Evolutionary conservation across 1,140 invertebrate species (phyloP).

Genomic region (Drosophila neocordata): DNA sequence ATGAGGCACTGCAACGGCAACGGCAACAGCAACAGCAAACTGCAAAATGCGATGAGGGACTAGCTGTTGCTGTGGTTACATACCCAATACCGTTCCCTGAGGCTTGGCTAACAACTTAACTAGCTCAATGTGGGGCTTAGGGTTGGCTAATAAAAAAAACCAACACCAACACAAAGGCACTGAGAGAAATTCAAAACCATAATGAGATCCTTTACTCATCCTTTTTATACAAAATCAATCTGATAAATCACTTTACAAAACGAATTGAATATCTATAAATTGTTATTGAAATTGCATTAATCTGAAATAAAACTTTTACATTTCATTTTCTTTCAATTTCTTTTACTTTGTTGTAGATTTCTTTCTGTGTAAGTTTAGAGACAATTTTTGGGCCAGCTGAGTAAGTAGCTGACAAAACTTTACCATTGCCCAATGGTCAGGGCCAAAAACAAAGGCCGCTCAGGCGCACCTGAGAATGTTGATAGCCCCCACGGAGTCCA

Average conservation of each 20-base stretch:
- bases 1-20: constrained; percentile 20
- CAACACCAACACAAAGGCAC: constrained; percentile 25
- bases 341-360: constrained; percentile 4
- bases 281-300: no score
- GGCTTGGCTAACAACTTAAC: constrained; percentile 76
- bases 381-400: constrained; percentile 62
- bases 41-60: constrained; percentile 26
- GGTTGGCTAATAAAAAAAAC: constrained; percentile 43
- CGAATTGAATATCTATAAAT: no score
- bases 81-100: constrained; percentile 34
- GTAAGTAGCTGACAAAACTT: constrained; percentile 61
- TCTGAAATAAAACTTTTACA: no score
- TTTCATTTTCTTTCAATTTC: no score
- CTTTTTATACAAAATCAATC: no score
- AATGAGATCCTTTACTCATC: not conserved
- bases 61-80: constrained; percentile 40
- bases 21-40: constrained; percentile 16
- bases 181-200: constrained; percentile 18
- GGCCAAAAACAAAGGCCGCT: constrained; percentile 66
- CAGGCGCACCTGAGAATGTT: constrained; percentile 78
- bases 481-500: constrained; percentile 73
- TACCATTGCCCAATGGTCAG: constrained; percentile 54
- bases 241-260: no score
- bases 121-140: constrained; percentile 70
- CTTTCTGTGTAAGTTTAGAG: constrained; percentile 32